Evolutionary conservation across 2,113 vertebrate species (phyloP).

Genomic region (Ardeotis arabs): DNA sequence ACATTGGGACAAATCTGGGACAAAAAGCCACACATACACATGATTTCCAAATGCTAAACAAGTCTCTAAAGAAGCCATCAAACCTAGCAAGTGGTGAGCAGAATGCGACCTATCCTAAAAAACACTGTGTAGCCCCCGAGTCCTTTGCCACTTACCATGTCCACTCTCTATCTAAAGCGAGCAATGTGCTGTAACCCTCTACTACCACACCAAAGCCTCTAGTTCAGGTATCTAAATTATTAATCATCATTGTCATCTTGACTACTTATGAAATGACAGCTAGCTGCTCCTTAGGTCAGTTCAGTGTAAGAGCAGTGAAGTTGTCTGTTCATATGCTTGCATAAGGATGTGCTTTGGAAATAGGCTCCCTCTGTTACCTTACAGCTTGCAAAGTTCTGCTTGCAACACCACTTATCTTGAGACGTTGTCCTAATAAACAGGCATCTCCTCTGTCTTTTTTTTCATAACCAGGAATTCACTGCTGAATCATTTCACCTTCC

Average conservation of each 20-base stretch:
- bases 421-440: not conserved
- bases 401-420: not conserved
- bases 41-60: not conserved
- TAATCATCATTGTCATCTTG: not conserved
- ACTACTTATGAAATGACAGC: not conserved
- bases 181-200: not conserved
- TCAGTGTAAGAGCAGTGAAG: not conserved
- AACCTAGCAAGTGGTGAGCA: not conserved
- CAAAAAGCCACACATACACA: not conserved
- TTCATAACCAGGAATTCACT: not conserved
- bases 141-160: rapidly evolving
- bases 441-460: not conserved
- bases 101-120: not conserved
- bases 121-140: not conserved
- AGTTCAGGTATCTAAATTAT: not conserved
- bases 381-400: not conserved
- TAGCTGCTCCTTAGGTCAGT: not conserved
- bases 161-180: not conserved
- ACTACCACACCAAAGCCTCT: rapidly evolving
- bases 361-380: not conserved
- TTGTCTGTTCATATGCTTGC: not conserved
- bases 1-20: not conserved
- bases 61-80: not conserved
- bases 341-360: not conserved
- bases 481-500: not conserved